These are phyloP conservation scores for Whitmania pigra DNA, from an alignment of 1,140 invertebrate genomes.

Conservation along the genomic window DNA sequence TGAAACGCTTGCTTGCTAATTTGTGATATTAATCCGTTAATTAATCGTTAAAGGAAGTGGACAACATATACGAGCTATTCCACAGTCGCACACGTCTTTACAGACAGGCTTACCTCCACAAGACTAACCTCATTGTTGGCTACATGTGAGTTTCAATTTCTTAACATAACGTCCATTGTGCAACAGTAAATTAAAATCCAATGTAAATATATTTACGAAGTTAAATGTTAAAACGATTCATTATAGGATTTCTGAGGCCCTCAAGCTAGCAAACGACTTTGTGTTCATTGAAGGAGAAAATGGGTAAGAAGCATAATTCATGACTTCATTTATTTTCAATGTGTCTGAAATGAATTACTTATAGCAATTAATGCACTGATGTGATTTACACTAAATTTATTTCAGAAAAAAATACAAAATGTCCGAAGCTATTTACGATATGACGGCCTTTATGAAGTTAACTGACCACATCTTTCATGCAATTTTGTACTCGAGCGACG, in stretches of 20 bases:
- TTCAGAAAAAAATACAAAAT: slow-evolving; percentile 20
- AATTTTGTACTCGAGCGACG: slow-evolving; percentile 27
- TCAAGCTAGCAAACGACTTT: slow-evolving; percentile 12
- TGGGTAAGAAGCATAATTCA: slow-evolving; percentile 1
- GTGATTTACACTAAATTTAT: not conserved
- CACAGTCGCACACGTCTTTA: slow-evolving; percentile 42
- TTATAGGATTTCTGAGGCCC: slow-evolving; percentile 13
- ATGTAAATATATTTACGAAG: not conserved
- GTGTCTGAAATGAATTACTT: not conserved
- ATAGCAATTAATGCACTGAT: not conserved
- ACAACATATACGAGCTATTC: slow-evolving; percentile 45
- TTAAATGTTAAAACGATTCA: not conserved
- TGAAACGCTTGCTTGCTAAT: no score
- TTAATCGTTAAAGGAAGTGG: slow-evolving; percentile 29
- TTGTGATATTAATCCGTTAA: not conserved
- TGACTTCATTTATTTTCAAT: not conserved
- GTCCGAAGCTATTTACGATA: slow-evolving; percentile 31
- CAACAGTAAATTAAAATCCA: not conserved
- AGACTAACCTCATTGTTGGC: slow-evolving; percentile 41
- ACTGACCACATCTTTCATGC: slow-evolving; percentile 29
- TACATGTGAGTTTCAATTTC: slow-evolving; percentile 38
- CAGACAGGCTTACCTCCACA: slow-evolving; percentile 46
- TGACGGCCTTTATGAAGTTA: slow-evolving; percentile 31
- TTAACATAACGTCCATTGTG: not conserved
- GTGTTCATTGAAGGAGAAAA: not conserved